Percentiles rank a stretch among this genome's conserved stretches.
These are phyloP conservation scores for Fistularia tabacaria DNA, from an alignment of 2,797 vertebrate genomes.

Conservation along the genomic window DNA sequence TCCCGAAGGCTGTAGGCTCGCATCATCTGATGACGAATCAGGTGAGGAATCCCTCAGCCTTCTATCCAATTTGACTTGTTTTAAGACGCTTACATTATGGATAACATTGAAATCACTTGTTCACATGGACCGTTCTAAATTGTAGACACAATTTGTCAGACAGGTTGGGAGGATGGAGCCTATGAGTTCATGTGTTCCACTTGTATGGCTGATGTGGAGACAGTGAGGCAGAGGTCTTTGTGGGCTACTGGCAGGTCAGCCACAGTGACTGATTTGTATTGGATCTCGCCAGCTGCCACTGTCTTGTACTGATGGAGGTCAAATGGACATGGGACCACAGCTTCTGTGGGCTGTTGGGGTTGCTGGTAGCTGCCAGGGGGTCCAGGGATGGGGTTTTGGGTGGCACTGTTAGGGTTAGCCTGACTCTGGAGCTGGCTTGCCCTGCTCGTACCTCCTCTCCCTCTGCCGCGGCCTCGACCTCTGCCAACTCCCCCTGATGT, in stretches of 20 bases:
- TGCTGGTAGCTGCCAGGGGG: conserved; percentile 69
- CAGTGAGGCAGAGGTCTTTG: conserved; percentile 98
- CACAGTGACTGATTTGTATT: conserved; percentile 79
- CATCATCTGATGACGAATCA: not conserved
- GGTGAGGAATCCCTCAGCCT: not conserved
- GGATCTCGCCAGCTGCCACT: conserved; percentile 76
- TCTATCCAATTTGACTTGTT: conserved; percentile 4
- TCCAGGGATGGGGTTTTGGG: conserved; percentile 69
- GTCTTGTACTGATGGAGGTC: conserved; percentile 98
- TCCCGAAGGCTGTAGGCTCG: not conserved
- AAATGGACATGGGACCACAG: conserved; percentile 82
- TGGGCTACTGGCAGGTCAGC: conserved; percentile 82
- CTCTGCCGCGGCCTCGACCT: conserved; percentile 70
- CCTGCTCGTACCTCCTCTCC: conserved; percentile 64
- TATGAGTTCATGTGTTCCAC: conserved; percentile 96
- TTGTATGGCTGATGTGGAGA: conserved; percentile 95
- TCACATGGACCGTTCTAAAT: conserved; percentile 44
- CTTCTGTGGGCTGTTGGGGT: conserved; percentile 60
- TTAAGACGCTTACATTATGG: conserved; percentile 27
- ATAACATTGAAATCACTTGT: conserved; percentile 33
- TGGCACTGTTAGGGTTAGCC: conserved; percentile 65
- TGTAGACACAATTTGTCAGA: conserved; percentile 4
- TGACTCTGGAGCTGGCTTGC: conserved; percentile 62
- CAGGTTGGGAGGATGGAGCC: conserved; percentile 38
- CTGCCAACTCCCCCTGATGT: conserved; percentile 57